Base-by-base conservation (phyloP, 2,888 invertebrate genomes). In the Rhabditoides inermis region DNA sequence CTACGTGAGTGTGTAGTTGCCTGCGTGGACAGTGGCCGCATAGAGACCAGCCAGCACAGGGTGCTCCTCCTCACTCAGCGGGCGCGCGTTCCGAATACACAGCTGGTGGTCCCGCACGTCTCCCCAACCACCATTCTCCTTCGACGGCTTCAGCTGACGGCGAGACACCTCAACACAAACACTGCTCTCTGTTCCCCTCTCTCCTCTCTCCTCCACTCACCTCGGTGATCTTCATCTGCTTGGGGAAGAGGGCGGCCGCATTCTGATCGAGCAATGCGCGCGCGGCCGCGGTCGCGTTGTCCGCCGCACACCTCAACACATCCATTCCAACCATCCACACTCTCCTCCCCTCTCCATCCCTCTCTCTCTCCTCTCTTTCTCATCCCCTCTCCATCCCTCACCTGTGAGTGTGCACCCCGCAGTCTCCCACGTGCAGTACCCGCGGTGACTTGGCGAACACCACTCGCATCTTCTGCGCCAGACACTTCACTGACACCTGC, bases 341-440 rank as follows among this genome's bases (percentile, higher is more conserved):
- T n/a, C n/a, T n/a, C n/a, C n/a, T n/a, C n/a, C n/a, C n/a, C n/a
- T 32, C 32, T 15, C 32, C 10, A 15, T 12, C 10, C 10, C 15
- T 32, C 15, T 12, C 32, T 32, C 15, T 32, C 10, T 32, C 32
- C 10, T 10, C 10, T 32, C 32, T 10, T 32, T 12, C 10, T 32
- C 32, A 32, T 32, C 10, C 10, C 10, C 32, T 12, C 32, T 32
- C 32, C 10, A 32, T 32, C 32, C 32, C 60, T 51, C 56, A 69
- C 54, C 68, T 53, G 56, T 74, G 73, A 6, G 70, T 70, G 55
- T 69, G 65, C 12, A 79, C 84, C 82, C 78, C 92, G 90, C 95
- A 98, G 82, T 95, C 94, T 28, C 95, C 98, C 72, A 95, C 92
- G 80, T 98, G 98, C 80, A 94, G 92, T 54, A 98, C 90, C 56